Base-by-base conservation (phyloP, 1,140 invertebrate species). In the Tribolium madens region DNA sequence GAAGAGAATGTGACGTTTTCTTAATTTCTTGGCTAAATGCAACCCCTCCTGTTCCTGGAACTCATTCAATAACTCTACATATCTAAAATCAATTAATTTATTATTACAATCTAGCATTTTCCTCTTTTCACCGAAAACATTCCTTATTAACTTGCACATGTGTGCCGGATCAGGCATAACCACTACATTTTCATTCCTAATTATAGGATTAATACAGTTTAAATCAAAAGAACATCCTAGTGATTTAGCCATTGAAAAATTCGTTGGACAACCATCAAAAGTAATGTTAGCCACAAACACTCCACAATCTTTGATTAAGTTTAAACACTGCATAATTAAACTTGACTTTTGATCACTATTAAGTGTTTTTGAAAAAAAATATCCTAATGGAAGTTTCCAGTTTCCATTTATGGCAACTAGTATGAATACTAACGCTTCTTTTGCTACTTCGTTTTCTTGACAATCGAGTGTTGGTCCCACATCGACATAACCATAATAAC, bases 21-120 rank as follows among this genome's bases (percentile, higher is more conserved):
- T 71, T 18, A 84, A 48, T 79, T 84, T 84, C 15, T 77, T 84
- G n/a, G 68, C 83, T 10, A 83, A 31, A 76, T 84, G 83, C 9
- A 86, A 47, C 12, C 79, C 79, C 76, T 85, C 82, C 5, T 73
- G 74, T 57, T 81, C 52, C 76, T 85, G 82, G 2, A 86, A 21
- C 15, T 82, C 14, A n/a, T 81, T 12, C 10, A 86, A 75, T 7
- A 31, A 10, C 76, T 81, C 57, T 17, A 85, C 72, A 80, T 76
- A 82, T 17, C 73, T n/a, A 82, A 80, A 86, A 14, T 75, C 69
- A 50, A 81, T 81, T 13, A 13, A 53, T 52, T 50, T 68, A 76
- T 79, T 57, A 76, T 70, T 50, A 69, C 31, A 76, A 73, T 78
- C 80, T 76, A 60, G 74, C 9, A 79, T 78, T 80, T 53, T 75